A percentile compares a stretch with the other conserved stretches of the same genome.
Evolutionary conservation across 2,888 invertebrate species (phyloP).

Genomic region (Amblyjoppa proteus): DNA sequence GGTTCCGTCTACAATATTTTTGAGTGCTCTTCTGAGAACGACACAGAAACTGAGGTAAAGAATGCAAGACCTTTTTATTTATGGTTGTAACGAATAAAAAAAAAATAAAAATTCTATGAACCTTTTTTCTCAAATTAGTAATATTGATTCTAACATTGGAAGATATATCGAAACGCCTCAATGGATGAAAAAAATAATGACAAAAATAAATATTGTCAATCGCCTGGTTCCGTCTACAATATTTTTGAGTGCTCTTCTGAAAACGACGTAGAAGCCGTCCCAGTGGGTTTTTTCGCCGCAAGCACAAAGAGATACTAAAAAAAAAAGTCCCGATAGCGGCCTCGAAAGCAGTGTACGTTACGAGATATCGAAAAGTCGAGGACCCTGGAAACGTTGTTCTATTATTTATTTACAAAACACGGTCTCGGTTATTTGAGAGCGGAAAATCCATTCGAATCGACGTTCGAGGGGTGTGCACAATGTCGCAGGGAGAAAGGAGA

Average conservation of each 20-base stretch:
- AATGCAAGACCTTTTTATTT: no score
- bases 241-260: not conserved
- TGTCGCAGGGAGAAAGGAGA: constrained; percentile 3
- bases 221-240: not conserved
- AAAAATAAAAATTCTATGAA: no score
- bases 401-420: constrained; percentile 46
- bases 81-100: no score
- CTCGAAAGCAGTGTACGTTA: not conserved
- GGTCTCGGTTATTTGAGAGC: not conserved
- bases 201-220: not conserved
- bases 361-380: constrained; percentile 6
- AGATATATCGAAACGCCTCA: no score
- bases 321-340: not conserved
- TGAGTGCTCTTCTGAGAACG: not conserved
- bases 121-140: no score
- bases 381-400: not conserved
- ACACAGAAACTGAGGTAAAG: not conserved
- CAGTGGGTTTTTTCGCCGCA: not conserved
- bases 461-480: not conserved
- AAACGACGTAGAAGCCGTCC: not conserved
- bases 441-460: not conserved
- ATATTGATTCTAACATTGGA: no score
- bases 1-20: not conserved
- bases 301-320: not conserved
- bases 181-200: not conserved